phyloP scores from a whole-genome alignment of 2,113 vertebrate species.

The Nycticryphes semicollaris region DNA sequence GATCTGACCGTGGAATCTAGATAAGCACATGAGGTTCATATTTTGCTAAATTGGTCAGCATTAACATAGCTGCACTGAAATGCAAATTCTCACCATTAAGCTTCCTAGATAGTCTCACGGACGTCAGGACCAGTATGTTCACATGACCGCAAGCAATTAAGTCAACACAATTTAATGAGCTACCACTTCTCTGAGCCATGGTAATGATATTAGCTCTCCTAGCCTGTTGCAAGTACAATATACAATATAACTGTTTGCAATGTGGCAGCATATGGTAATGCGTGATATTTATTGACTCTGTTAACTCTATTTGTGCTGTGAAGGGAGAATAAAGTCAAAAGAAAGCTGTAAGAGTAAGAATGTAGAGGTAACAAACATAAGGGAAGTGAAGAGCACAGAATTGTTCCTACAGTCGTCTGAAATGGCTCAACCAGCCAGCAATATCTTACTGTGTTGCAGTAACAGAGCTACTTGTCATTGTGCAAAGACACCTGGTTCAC shows the following conservation, averaged over 20 bases:
- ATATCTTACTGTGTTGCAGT: accelerated
- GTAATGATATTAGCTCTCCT: neutral
- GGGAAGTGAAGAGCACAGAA: neutral
- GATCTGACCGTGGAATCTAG: neutral
- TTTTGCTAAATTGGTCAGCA: neutral
- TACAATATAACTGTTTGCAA: neutral
- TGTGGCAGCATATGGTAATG: neutral
- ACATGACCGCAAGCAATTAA: neutral
- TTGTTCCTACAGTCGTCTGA: neutral
- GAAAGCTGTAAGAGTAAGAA: neutral
- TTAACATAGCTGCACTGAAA: neutral
- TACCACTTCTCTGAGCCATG: neutral
- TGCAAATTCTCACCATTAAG: neutral
- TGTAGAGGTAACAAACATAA: neutral
- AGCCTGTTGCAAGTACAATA: neutral
- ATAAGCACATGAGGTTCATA: neutral
- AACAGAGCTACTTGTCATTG: neutral
- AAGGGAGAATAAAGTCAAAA: neutral
- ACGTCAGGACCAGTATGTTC: neutral
- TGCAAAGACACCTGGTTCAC: neutral
- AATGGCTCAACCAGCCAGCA: neutral
- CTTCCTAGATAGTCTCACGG: neutral
- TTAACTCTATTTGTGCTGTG: neutral
- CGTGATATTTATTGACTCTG: neutral
- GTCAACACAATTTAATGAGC: neutral